Evolutionary conservation across 1,140 invertebrate genomes (phyloP), one percentile per base, ranked within the genome.

Genomic region (Magallana gigas): DNA sequence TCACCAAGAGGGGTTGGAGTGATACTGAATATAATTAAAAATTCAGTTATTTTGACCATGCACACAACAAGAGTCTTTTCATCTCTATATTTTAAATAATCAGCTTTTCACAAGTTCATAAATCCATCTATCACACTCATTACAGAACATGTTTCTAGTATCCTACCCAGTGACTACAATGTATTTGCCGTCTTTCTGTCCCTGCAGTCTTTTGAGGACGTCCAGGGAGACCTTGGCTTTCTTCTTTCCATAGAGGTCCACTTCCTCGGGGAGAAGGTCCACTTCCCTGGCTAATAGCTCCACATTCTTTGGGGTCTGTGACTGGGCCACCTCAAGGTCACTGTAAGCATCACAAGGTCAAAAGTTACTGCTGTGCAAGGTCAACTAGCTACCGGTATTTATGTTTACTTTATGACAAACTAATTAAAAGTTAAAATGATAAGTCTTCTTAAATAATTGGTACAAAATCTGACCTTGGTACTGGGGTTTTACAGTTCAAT

Each of bases 1-100:
- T 99, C 99, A 8, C 99, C 99, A 3, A 99, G 95, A 0, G 98
- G 98, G 0, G 99, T 99, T 0, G 99, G 98, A 0, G 98, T 99
- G 11, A 99, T 99, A 16, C 97, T 97, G 94, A 14, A 91, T 87
- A 57, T 57, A 2, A 58, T 23, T 18, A 2, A 29, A 23, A 80
- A 9, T 80, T 36, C 23, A 80, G 11, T 48, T 48, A 48, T 23
- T 23, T 0, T 23, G 23, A 23, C 23, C 23, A 23, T 23, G 23
- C 23, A 23, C 23, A 23, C 23, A 23, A 23, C 23, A 23, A 23
- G 23, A 23, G 0, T 23, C 23, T 23, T 23, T 23, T 23, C 23
- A 23, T 23, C 23, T 23, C 23, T 23, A 23, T 23, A 23, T 23
- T 23, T 23, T 23, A 0, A 23, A 23, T 0, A 23, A 23, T 23